These are phyloP conservation scores for Onychomys arenicola DNA, from an alignment of 2,797 vertebrate genomes.

Conservation along the genomic window DNA sequence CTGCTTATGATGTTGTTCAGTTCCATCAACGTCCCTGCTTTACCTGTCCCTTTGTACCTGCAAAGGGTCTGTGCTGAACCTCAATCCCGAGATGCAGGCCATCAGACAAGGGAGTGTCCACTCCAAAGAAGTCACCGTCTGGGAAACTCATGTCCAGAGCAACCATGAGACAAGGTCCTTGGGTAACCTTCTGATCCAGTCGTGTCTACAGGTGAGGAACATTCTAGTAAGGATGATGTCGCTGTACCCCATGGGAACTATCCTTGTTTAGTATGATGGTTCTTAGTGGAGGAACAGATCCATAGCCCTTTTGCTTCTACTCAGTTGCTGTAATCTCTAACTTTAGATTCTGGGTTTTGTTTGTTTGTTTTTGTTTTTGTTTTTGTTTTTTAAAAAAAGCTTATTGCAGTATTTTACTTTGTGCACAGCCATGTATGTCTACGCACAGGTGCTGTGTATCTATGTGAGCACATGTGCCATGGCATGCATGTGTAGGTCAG, in stretches of 20 bases:
- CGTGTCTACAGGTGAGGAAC: neutral
- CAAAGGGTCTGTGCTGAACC: accelerated
- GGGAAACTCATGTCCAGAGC: neutral
- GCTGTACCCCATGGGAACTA: neutral
- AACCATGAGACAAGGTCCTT: neutral
- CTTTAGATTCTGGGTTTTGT: neutral
- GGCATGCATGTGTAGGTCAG: no score
- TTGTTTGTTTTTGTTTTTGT: no score
- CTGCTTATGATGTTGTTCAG: neutral
- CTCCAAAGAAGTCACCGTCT: neutral
- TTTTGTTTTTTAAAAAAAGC: no score
- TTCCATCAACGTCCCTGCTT: constrained; percentile 15
- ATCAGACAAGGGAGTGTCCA: neutral
- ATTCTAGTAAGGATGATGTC: neutral
- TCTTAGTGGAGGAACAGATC: neutral
- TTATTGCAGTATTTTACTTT: neutral
- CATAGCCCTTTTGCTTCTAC: neutral
- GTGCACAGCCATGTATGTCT: neutral
- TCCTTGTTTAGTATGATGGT: accelerated
- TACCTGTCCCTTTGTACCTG: neutral
- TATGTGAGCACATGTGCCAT: no score
- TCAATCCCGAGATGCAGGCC: neutral
- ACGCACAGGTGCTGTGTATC: neutral
- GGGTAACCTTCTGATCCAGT: neutral
- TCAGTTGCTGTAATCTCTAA: neutral